Conservation (phyloP, 2,113 vertebrate genomes). For the Corythaixoides concolor region DNA sequence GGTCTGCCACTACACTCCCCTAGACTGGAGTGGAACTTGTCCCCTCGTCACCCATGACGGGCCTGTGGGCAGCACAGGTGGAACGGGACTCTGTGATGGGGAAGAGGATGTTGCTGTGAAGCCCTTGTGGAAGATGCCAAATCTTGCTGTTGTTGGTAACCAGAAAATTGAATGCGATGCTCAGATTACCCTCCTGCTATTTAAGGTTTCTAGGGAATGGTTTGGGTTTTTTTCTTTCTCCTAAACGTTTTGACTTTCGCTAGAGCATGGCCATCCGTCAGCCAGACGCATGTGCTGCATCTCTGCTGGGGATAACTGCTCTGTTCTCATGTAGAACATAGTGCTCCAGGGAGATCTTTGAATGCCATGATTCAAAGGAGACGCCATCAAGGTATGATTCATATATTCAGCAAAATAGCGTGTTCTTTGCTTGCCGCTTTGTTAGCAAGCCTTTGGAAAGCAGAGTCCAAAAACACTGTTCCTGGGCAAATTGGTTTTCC, state of each 20-base stretch:
- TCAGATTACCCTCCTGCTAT: neutral
- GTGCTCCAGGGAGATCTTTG: constrained; percentile 32
- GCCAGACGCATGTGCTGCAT: neutral
- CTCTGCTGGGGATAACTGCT: constrained; percentile 41
- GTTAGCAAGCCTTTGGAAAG: constrained; percentile 4
- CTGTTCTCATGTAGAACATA: constrained; percentile 18
- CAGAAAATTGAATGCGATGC: neutral
- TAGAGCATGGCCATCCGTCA: constrained; percentile 34
- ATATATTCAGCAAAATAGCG: neutral
- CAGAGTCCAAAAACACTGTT: neutral
- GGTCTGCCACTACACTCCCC: neutral
- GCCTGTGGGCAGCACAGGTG: neutral
- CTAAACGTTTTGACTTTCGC: neutral
- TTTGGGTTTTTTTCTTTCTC: neutral
- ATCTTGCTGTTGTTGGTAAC: neutral
- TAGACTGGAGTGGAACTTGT: neutral
- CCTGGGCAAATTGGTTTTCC: neutral
- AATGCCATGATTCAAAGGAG: constrained; percentile 32
- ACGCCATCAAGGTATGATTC: constrained; percentile 43
- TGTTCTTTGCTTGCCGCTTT: neutral
- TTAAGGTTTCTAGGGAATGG: neutral
- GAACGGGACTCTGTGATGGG: neutral
- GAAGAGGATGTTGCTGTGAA: neutral
- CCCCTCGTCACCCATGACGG: rapidly evolving
- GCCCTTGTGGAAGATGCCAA: neutral